phyloP scores from a whole-genome alignment of 1,140 invertebrate genomes.

The Rhynchophorus ferrugineus region DNA sequence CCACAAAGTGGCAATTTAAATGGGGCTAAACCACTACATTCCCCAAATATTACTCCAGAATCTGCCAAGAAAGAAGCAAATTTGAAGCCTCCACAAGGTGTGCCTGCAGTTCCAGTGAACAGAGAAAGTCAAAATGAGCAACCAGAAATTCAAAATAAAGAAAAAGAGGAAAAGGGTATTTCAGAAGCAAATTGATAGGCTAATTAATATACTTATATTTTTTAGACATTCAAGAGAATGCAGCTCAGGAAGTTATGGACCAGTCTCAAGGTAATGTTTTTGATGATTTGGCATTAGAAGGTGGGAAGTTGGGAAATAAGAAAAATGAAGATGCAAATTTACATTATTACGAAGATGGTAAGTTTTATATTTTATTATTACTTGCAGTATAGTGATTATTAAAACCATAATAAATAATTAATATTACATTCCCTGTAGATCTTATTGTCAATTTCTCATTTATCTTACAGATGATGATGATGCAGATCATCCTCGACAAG shows the following conservation, averaged over 20 bases:
- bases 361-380: too few relatives aligned
- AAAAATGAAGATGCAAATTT: constrained; percentile 23
- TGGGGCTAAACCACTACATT: constrained; percentile 23
- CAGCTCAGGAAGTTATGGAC: constrained; percentile 34
- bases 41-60: constrained; percentile 32
- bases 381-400: too few relatives aligned
- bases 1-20: constrained; percentile 22
- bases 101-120: constrained; percentile 28
- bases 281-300: constrained; percentile 19
- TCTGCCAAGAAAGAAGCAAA: constrained; percentile 15
- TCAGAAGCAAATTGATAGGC: too few relatives aligned
- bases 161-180: constrained; percentile 20
- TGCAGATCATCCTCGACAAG: too few relatives aligned
- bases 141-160: constrained; percentile 22
- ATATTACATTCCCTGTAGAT: too few relatives aligned
- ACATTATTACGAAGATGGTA: too few relatives aligned
- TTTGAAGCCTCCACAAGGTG: constrained; percentile 29
- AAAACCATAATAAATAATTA: too few relatives aligned
- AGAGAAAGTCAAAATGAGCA: constrained; percentile 27
- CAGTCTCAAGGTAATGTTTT: constrained; percentile 12
- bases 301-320: constrained; percentile 16
- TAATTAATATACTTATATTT: too few relatives aligned
- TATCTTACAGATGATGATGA: too few relatives aligned
- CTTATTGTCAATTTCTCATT: too few relatives aligned
- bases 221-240: too few relatives aligned